Evolutionary conservation across 2,888 invertebrate species (phyloP).

Genomic region (Lasioglossum vierecki): DNA sequence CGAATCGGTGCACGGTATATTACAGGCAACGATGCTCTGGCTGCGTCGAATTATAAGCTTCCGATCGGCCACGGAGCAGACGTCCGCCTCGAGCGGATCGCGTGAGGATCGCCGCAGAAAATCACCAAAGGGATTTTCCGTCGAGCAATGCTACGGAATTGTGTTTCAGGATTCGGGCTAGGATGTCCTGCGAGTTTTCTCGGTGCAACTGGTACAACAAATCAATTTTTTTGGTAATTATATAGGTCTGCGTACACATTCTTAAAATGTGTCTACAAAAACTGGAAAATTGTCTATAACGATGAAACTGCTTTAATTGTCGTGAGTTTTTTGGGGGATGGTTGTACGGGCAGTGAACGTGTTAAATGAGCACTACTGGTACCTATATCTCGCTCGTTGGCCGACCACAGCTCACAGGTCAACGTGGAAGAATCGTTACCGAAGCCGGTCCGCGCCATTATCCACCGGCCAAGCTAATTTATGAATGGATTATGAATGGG

Average conservation of each 20-base stretch:
- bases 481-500: slow-evolving; percentile 73
- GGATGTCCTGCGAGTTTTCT: background rate
- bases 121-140: slow-evolving; percentile 4
- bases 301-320: no score
- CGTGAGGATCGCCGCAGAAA: slow-evolving; percentile 14
- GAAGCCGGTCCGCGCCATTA: slow-evolving; percentile 57
- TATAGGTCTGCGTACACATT: no score
- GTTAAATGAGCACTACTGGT: background rate
- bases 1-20: slow-evolving; percentile 64
- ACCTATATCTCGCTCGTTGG: background rate
- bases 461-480: slow-evolving; percentile 65
- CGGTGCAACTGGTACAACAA: no score
- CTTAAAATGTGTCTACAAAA: no score
- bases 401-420: slow-evolving; percentile 64
- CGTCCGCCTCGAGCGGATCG: slow-evolving; percentile 21
- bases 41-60: slow-evolving; percentile 46
- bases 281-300: no score
- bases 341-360: no score
- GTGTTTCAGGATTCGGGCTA: background rate
- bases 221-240: no score
- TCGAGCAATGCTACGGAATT: background rate
- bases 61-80: slow-evolving; percentile 38
- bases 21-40: slow-evolving; percentile 44
- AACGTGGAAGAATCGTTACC: slow-evolving; percentile 51
- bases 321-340: no score